A percentile compares a stretch with the other conserved stretches of the same genome.
phyloP scores from a whole-genome alignment of 2,113 vertebrate genomes.

The Leucopternis melanops region DNA sequence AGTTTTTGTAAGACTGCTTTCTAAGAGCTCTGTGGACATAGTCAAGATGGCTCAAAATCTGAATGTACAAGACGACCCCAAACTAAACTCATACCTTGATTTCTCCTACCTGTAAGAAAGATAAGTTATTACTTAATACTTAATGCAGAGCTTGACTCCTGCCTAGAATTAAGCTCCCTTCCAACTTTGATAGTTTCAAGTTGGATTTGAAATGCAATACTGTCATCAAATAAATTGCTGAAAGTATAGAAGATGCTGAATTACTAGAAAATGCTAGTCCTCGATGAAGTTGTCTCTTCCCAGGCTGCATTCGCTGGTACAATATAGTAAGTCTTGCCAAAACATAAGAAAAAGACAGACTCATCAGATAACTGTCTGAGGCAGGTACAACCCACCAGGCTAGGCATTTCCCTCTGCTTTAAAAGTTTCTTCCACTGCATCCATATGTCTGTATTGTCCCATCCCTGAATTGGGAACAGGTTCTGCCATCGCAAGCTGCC shows the following conservation, averaged over 20 bases:
- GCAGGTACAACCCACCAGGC: constrained; percentile 12
- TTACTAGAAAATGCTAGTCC: background rate
- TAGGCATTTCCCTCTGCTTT: background rate
- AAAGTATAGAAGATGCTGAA: background rate
- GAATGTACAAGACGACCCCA: background rate
- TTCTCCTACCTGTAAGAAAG: background rate
- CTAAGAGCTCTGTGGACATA: background rate
- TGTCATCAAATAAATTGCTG: background rate
- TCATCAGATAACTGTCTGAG: constrained; percentile 33
- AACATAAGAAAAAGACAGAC: background rate
- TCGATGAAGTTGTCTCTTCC: background rate
- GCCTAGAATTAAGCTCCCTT: background rate
- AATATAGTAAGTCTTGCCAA: constrained; percentile 11
- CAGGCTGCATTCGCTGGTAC: background rate
- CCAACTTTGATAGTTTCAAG: background rate
- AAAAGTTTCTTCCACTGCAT: background rate
- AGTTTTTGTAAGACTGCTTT: background rate
- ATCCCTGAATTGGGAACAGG: background rate
- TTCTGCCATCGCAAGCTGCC: background rate
- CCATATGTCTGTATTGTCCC: background rate
- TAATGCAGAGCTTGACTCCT: background rate
- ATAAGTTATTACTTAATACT: background rate
- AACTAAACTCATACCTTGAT: background rate
- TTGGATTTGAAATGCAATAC: background rate
- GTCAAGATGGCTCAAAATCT: background rate